Conservation (phyloP, 1,140 invertebrate genomes). For the Euwallacea fornicatus region DNA sequence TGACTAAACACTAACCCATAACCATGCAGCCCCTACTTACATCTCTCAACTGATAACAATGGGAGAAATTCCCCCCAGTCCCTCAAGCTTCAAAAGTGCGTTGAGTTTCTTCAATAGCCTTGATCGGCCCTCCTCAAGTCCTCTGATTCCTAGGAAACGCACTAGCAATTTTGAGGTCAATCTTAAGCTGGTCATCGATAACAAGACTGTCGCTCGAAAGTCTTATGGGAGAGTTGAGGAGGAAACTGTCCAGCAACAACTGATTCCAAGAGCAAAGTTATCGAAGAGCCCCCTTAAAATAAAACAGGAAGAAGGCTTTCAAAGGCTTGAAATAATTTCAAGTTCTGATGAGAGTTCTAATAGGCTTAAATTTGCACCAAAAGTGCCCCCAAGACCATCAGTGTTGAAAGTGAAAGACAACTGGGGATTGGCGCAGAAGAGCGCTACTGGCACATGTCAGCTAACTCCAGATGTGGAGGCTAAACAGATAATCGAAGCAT, state of each 20-base stretch:
- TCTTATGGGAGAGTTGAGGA: background rate
- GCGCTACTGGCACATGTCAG: conserved; percentile 1
- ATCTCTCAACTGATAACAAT: conserved; percentile 12
- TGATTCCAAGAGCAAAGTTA: conserved; percentile 28
- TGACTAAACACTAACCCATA: no score
- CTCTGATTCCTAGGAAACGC: conserved; percentile 32
- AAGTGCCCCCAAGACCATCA: conserved; percentile 19
- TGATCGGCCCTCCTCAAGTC: conserved; percentile 28
- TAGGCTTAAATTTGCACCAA: conserved; percentile 10
- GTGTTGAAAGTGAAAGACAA: conserved; percentile 1
- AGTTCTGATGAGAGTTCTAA: background rate
- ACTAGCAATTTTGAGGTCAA: conserved; percentile 40
- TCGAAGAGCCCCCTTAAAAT: conserved; percentile 1
- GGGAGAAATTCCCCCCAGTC: conserved; percentile 35
- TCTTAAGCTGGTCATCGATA: conserved; percentile 35
- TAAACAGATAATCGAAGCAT: conserved; percentile 39
- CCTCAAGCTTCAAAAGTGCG: conserved; percentile 42
- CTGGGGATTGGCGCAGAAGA: background rate
- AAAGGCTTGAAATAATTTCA: background rate
- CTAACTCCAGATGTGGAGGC: conserved; percentile 42
- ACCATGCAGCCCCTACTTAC: background rate
- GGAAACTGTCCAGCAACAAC: conserved; percentile 10
- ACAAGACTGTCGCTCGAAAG: conserved; percentile 17
- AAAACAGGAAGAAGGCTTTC: no score
- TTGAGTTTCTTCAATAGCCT: conserved; percentile 45